phyloP scores from a whole-genome alignment of 2,888 invertebrate species.

The Sphaerophoria taeniata region DNA sequence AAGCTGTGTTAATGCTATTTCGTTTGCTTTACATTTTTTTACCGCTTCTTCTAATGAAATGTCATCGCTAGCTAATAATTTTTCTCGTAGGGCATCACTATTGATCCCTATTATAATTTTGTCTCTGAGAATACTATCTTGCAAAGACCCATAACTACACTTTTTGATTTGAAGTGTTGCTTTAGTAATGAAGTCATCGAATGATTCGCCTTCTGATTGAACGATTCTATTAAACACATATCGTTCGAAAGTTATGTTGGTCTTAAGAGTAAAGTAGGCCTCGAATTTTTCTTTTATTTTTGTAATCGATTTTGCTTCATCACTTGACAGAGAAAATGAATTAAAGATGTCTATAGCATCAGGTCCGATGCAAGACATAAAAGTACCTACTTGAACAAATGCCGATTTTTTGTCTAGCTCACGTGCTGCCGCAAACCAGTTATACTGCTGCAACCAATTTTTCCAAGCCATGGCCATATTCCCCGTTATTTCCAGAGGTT shows the following conservation, averaged over 20 bases:
- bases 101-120: conserved; percentile 32
- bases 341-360: conserved; percentile 8
- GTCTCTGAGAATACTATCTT: conserved; percentile 32
- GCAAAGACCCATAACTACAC: conserved; percentile 35
- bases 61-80: conserved; percentile 23
- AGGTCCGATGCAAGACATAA: conserved; percentile 22
- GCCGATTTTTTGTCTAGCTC: conserved; percentile 11
- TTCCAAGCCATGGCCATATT: conserved; percentile 9
- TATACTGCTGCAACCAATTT: conserved; percentile 31
- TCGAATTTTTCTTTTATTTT: conserved; percentile 15
- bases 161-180: conserved; percentile 42
- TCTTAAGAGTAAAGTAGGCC: conserved; percentile 27
- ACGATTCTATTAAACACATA: conserved; percentile 26
- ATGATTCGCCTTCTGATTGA: conserved; percentile 35
- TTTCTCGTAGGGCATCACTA: conserved; percentile 26
- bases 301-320: conserved; percentile 29
- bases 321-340: conserved; percentile 14
- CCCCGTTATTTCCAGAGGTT: conserved; percentile 11
- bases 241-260: conserved; percentile 28
- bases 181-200: conserved; percentile 42
- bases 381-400: conserved; percentile 27
- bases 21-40: conserved; percentile 37
- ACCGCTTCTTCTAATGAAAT: conserved; percentile 33
- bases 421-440: conserved; percentile 14
- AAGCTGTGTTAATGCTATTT: conserved; percentile 32